Evolutionary conservation across 2,888 invertebrate genomes (phyloP).

Genomic region (Scaptomyza cyrtandrae): DNA sequence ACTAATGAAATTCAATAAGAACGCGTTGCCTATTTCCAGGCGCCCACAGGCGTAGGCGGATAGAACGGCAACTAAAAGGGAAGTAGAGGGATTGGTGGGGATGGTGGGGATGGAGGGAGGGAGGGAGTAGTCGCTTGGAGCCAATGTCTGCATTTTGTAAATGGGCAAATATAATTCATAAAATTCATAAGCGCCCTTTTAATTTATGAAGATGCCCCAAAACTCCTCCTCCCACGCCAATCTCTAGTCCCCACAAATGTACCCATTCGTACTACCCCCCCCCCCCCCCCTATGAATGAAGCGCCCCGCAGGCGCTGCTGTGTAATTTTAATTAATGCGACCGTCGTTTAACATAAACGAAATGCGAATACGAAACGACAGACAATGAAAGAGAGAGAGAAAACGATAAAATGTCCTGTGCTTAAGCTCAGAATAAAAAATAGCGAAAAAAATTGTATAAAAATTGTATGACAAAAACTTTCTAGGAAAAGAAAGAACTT

Average conservation of each 20-base stretch:
- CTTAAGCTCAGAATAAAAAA: conserved; percentile 31
- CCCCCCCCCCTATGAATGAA: conserved; percentile 12
- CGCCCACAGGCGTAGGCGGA: background rate
- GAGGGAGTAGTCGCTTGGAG: too few species aligned
- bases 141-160: conserved; percentile 51
- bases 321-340: conserved; percentile 77
- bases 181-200: conserved; percentile 79
- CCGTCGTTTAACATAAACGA: conserved; percentile 62
- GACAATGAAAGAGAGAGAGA: conserved; percentile 8
- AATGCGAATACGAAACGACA: conserved; percentile 69
- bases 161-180: conserved; percentile 68
- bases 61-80: too few species aligned
- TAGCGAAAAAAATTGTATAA: conserved; percentile 4
- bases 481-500: conserved; percentile 32
- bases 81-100: background rate
- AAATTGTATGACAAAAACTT: conserved; percentile 40
- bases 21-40: conserved; percentile 55
- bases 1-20: conserved; percentile 70
- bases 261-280: conserved; percentile 1
- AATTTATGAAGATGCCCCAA: conserved; percentile 65
- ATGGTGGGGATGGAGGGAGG: too few species aligned
- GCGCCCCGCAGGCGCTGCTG: conserved; percentile 46
- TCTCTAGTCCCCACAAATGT: background rate
- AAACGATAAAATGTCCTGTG: conserved; percentile 6
- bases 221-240: background rate